These are phyloP conservation scores for Trichacis sp. DNA, from an alignment of 2,888 invertebrate genomes.

Conservation along the genomic window DNA sequence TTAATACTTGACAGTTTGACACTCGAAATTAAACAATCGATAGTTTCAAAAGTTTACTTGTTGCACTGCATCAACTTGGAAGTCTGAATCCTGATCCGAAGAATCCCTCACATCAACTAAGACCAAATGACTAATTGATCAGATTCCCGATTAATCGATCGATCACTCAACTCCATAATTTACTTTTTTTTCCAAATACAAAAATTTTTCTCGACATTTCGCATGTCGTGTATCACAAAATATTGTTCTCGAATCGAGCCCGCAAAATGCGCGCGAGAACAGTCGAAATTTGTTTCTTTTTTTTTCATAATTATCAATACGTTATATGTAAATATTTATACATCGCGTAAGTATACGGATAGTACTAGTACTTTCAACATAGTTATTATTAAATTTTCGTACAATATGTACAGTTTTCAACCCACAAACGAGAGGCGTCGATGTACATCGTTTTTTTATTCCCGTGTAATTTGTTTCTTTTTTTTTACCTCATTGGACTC, in stretches of 20 bases:
- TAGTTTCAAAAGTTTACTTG: no score
- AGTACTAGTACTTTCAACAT: constrained; percentile 68
- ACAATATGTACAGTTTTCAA: constrained; percentile 67
- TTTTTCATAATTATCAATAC: constrained; percentile 20
- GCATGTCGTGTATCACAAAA: constrained; percentile 36
- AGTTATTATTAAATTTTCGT: constrained; percentile 64
- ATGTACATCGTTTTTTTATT: constrained; percentile 27
- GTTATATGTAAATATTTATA: constrained; percentile 40
- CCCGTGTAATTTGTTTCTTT: constrained; percentile 45
- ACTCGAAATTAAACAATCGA: no score
- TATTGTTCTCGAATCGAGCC: constrained; percentile 37
- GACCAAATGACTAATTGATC: no score
- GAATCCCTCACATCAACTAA: no score
- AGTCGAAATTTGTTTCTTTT: constrained; percentile 34
- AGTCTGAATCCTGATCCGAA: no score
- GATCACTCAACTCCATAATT: no score
- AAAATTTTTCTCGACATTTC: constrained; percentile 20
- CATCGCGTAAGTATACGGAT: constrained; percentile 54
- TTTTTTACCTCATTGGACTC: constrained; percentile 59
- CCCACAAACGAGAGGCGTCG: constrained; percentile 67
- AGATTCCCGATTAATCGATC: no score
- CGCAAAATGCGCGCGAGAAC: constrained; percentile 29
- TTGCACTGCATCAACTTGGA: no score
- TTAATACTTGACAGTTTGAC: no score
- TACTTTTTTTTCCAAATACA: constrained; percentile 8